phyloP scores from a whole-genome alignment of 2,113 vertebrate genomes.

The Mormoops blainvillei region DNA sequence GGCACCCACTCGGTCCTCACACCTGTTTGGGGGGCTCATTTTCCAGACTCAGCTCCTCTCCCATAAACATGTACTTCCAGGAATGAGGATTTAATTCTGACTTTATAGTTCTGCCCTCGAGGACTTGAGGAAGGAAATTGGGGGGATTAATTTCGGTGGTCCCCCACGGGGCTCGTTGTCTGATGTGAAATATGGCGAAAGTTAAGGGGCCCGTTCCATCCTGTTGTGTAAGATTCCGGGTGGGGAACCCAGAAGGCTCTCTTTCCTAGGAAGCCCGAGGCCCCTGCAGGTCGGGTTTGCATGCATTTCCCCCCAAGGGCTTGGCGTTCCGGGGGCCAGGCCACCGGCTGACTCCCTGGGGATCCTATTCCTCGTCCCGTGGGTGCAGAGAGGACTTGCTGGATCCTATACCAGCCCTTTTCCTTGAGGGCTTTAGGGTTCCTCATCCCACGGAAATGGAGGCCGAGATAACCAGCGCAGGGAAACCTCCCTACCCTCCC shows the following conservation, averaged over 20 bases:
- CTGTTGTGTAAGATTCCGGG: neutral
- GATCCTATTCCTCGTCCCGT: neutral
- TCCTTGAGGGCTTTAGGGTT: neutral
- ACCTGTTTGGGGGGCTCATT: neutral
- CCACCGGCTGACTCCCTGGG: neutral
- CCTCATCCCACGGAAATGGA: neutral
- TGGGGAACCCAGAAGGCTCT: neutral
- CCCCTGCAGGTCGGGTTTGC: neutral
- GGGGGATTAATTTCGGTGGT: neutral
- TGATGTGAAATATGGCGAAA: neutral
- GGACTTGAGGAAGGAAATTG: neutral
- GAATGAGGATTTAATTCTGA: slow-evolving; percentile 17
- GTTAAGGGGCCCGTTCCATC: neutral
- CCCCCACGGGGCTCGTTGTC: neutral
- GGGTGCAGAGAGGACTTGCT: neutral
- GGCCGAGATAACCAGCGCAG: neutral
- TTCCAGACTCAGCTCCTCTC: neutral
- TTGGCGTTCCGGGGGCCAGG: neutral
- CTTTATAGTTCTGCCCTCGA: neutral
- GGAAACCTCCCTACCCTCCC: neutral
- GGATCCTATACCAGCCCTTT: neutral
- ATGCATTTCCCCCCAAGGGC: neutral
- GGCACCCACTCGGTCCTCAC: neutral
- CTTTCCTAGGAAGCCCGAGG: neutral
- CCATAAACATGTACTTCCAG: neutral